Evolutionary conservation across 2,888 invertebrate genomes (phyloP), one percentile per base, ranked within the genome.

Genomic region (Caenorhabditis imperialis): DNA sequence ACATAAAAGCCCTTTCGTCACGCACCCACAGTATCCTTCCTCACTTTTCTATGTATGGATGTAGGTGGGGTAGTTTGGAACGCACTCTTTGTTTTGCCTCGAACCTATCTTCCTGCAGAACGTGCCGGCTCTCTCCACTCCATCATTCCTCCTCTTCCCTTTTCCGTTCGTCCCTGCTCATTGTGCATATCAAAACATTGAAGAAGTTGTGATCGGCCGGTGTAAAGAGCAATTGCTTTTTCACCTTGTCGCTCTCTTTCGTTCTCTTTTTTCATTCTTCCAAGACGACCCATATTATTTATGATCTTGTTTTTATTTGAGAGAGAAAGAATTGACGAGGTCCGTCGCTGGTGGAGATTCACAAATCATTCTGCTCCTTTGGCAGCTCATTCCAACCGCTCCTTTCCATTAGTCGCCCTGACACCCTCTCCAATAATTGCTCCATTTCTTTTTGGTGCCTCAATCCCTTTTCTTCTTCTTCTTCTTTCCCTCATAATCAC

Each of bases 141-240:
- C n/a, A n/a, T n/a, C n/a, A n/a, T n/a, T n/a, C n/a, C n/a, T n/a
- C n/a, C n/a, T n/a, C n/a, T n/a, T n/a, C n/a, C n/a, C n/a, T n/a
- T n/a, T n/a, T n/a, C n/a, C n/a, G n/a, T n/a, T n/a, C n/a, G n/a
- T n/a, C 38, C 25, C n/a, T 40, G 27, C 35, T 38, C 25, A 23
- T 40, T 38, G 27, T 40, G 38, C 27, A 37, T 54, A 37, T 37
- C 53, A 40, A 60, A 22, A 42, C n/a, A n/a, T n/a, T n/a, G n/a
- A 25, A 42, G 38, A 62, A 45, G 35, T 40, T 40, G 18, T 20
- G 30, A 27, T 30, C 5, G 7, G 23, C 37, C 40, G 33, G 62
- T 63, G 62, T 63, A 63, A 63, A 63, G 62, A 63, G 62, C 62
- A 63, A 63, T 63, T 63, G 62, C 44, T 53, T 61, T 42, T 50